phyloP scores from a whole-genome alignment of 2,888 invertebrate genomes.

The Sarcophaga carnaria region DNA sequence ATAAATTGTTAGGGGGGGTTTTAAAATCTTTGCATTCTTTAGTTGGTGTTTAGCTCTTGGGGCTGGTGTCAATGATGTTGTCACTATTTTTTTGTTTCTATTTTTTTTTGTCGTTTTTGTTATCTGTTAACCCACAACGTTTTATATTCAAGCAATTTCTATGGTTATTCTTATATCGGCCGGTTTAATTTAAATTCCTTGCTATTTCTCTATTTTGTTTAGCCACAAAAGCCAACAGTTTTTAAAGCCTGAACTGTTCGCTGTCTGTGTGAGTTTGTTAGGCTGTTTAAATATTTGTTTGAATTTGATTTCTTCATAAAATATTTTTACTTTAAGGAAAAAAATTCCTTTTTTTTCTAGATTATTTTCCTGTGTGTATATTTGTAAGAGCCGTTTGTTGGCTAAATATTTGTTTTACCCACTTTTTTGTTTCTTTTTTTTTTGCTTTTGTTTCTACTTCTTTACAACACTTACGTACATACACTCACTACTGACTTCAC shows the following conservation, averaged over 20 bases:
- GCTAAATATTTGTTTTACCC: slow-evolving; percentile 2
- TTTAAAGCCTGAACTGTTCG: no score
- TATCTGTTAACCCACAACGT: background rate
- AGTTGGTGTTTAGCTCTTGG: background rate
- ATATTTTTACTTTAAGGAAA: no score
- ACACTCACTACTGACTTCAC: background rate
- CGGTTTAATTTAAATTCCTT: no score
- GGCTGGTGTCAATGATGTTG: background rate
- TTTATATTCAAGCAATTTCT: no score
- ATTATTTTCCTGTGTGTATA: background rate
- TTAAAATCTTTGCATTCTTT: background rate
- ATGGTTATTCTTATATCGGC: no score
- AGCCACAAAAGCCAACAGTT: no score
- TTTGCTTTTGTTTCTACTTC: slow-evolving; percentile 5
- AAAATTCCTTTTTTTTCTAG: no score
- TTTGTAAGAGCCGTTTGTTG: background rate
- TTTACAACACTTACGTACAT: background rate
- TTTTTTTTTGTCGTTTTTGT: background rate
- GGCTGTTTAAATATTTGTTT: no score
- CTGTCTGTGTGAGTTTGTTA: no score
- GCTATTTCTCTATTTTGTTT: no score
- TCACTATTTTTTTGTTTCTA: background rate
- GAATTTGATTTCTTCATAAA: no score
- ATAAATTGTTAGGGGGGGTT: background rate
- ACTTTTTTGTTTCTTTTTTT: slow-evolving; percentile 5